These are phyloP conservation scores for Chrysochloris asiatica DNA, from an alignment of 2,113 vertebrate genomes.

Conservation along the genomic window DNA sequence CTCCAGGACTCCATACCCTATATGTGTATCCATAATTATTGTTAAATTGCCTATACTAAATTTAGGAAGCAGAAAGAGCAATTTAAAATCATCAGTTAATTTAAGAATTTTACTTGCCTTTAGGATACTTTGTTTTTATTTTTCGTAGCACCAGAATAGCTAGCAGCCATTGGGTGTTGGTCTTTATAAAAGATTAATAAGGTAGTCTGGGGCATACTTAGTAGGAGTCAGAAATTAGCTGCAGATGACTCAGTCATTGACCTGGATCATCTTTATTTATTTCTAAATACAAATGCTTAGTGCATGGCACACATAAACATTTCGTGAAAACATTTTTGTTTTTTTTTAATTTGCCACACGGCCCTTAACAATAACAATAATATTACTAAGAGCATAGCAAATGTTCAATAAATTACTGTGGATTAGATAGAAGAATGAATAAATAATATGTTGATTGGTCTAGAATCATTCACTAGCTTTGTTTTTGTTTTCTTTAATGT, in stretches of 20 bases:
- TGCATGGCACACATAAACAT: neutral
- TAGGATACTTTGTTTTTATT: neutral
- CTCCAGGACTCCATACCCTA: too few relatives aligned
- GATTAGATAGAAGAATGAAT: neutral
- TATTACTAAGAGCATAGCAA: neutral
- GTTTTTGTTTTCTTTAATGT: constrained; percentile 30
- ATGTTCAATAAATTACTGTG: neutral
- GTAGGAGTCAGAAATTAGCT: neutral
- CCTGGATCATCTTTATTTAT: neutral
- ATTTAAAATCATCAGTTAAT: neutral
- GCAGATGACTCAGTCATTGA: neutral
- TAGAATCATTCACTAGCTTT: neutral
- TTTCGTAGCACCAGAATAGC: neutral
- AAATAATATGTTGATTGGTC: neutral
- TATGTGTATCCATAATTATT: neutral
- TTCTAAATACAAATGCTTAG: neutral
- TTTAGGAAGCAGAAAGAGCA: constrained; percentile 13
- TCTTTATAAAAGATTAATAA: neutral
- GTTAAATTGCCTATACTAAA: constrained; percentile 20
- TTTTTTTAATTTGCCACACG: neutral
- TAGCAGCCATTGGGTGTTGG: neutral
- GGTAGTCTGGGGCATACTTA: neutral
- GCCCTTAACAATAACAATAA: neutral
- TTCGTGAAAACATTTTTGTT: neutral
- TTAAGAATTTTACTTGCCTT: neutral